Percentiles rank a stretch among this genome's conserved stretches.
Evolutionary conservation across 2,113 vertebrate genomes (phyloP).

Genomic region (Edolisoma coerulescens): DNA sequence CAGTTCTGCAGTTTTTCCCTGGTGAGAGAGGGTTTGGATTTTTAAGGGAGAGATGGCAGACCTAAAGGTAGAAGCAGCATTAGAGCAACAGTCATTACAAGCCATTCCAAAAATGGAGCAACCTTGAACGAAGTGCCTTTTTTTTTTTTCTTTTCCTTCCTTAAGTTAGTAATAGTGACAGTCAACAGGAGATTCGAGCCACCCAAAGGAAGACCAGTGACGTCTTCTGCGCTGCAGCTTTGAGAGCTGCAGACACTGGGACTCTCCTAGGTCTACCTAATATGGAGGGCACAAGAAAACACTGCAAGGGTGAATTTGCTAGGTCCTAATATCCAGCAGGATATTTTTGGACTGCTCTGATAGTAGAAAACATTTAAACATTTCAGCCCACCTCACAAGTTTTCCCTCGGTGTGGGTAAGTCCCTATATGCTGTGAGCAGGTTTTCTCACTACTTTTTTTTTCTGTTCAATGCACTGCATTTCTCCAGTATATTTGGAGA

Average conservation of each 20-base stretch:
- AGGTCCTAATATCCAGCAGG: background rate
- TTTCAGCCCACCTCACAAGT: background rate
- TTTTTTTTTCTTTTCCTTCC: background rate
- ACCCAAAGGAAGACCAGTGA: constrained; percentile 45
- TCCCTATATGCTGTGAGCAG: background rate
- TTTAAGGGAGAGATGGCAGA: background rate
- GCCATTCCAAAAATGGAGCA: constrained; percentile 32
- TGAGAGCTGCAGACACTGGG: background rate
- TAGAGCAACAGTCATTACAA: background rate
- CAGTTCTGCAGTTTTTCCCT: background rate
- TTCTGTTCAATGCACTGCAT: background rate
- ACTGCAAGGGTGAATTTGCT: background rate
- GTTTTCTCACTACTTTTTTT: background rate
- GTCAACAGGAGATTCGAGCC: constrained; percentile 7
- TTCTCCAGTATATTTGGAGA: background rate
- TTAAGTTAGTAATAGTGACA: constrained; percentile 19
- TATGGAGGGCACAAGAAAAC: constrained; percentile 10
- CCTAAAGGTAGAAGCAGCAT: background rate
- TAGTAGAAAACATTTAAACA: background rate
- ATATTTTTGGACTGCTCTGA: background rate
- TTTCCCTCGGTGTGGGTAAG: background rate
- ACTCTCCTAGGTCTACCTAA: constrained; percentile 35
- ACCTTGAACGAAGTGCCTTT: background rate
- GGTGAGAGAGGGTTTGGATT: background rate
- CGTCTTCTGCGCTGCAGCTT: background rate